These are phyloP conservation scores for Ophonus ardosiacus DNA, from an alignment of 2,888 invertebrate species.

Conservation along the genomic window DNA sequence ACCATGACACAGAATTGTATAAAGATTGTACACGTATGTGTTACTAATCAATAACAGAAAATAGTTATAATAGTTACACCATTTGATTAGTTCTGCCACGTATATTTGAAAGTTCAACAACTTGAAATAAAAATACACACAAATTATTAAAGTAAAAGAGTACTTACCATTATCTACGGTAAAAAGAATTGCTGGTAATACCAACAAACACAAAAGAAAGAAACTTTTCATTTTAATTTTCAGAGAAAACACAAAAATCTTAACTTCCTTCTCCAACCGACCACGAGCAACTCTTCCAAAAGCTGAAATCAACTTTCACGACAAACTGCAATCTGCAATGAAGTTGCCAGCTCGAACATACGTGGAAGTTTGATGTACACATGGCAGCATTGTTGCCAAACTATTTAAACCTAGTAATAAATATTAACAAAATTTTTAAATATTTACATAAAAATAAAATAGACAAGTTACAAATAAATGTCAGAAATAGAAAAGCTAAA, in stretches of 20 bases:
- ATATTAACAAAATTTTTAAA: not conserved
- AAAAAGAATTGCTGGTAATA: constrained; percentile 85
- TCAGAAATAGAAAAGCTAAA: too few relatives aligned
- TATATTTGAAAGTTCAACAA: constrained; percentile 72
- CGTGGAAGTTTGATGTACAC: constrained; percentile 74
- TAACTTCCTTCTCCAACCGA: constrained; percentile 46
- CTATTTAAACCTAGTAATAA: not conserved
- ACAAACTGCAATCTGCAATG: constrained; percentile 19
- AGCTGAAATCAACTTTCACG: constrained; percentile 34
- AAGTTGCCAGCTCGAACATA: constrained; percentile 69
- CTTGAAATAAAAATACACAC: constrained; percentile 65
- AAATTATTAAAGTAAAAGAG: constrained; percentile 67
- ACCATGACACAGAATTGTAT: too few relatives aligned
- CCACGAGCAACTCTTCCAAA: constrained; percentile 54
- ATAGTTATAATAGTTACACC: too few relatives aligned
- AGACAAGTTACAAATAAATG: too few relatives aligned
- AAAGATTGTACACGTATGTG: too few relatives aligned
- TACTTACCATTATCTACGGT: constrained; percentile 86
- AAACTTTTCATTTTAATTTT: constrained; percentile 81
- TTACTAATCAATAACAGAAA: too few relatives aligned
- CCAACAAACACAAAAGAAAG: constrained; percentile 81
- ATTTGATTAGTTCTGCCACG: constrained; percentile 74
- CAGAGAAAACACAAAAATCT: constrained; percentile 51
- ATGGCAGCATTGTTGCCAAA: constrained; percentile 71
- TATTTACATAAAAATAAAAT: not conserved